These are phyloP conservation scores for Cepphus grylle DNA, from an alignment of 2,113 vertebrate species.

Conservation along the genomic window DNA sequence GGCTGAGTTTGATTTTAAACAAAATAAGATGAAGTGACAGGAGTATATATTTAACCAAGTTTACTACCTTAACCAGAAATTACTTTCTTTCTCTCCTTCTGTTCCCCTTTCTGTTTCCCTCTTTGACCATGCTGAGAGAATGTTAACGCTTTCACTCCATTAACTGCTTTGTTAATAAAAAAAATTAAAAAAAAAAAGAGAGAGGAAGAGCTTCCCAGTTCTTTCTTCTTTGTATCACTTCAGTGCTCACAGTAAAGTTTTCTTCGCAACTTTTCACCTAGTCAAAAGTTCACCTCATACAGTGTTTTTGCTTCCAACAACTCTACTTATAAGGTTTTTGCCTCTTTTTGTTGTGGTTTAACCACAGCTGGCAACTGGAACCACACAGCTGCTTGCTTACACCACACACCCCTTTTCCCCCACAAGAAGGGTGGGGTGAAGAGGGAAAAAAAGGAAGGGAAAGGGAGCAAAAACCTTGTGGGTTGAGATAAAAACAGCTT, in stretches of 20 bases:
- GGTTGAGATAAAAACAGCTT: background rate
- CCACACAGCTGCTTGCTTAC: background rate
- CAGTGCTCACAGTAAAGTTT: background rate
- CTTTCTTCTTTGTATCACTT: background rate
- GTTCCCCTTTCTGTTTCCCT: background rate
- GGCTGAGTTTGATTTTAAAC: background rate
- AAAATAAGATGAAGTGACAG: background rate
- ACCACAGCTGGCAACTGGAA: background rate
- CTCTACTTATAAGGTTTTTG: background rate
- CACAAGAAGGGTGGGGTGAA: background rate
- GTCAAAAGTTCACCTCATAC: background rate
- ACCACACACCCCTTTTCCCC: background rate
- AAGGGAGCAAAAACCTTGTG: background rate
- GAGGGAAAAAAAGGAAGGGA: background rate
- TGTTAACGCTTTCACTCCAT: background rate
- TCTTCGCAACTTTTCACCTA: background rate
- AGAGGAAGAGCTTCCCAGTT: background rate
- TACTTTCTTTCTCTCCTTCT: background rate
- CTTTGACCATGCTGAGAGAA: background rate
- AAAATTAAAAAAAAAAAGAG: background rate
- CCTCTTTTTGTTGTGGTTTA: background rate
- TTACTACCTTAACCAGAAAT: background rate
- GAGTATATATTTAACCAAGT: background rate
- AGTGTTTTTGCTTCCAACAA: background rate
- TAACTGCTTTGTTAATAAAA: background rate